phyloP scores from a whole-genome alignment of 2,888 invertebrate species.

The Polietes domitor region DNA sequence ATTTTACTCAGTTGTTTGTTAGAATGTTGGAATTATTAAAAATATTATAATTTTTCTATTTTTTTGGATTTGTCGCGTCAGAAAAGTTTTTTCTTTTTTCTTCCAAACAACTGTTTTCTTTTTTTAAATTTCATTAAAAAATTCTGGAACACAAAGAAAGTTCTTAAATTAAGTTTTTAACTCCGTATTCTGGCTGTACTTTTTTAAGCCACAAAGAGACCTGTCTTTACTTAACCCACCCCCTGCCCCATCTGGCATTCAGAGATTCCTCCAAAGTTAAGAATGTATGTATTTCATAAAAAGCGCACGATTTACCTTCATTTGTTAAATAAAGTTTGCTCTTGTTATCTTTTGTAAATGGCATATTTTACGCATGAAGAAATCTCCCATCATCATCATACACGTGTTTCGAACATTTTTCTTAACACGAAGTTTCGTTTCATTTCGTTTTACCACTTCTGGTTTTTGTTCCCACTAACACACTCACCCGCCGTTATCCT shows the following conservation, averaged over 20 bases:
- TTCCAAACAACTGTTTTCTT: too few relatives aligned
- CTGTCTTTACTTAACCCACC: too few relatives aligned
- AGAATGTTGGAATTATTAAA: too few relatives aligned
- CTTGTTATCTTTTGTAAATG: background rate
- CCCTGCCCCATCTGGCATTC: background rate
- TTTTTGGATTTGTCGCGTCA: too few relatives aligned
- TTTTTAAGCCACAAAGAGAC: too few relatives aligned
- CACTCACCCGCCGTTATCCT: conserved; percentile 1
- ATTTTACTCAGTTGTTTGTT: too few relatives aligned
- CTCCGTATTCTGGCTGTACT: too few relatives aligned
- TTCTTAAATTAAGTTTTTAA: too few relatives aligned
- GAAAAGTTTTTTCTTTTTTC: too few relatives aligned
- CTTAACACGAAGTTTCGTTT: conserved; percentile 3
- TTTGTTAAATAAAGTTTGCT: background rate
- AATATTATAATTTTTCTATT: too few relatives aligned
- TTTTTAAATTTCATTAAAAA: too few relatives aligned
- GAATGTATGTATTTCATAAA: background rate
- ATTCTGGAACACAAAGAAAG: too few relatives aligned
- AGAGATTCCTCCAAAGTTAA: background rate
- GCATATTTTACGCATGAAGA: background rate
- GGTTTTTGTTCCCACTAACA: background rate
- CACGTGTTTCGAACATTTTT: conserved; percentile 11
- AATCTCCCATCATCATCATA: background rate
- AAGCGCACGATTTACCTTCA: background rate
- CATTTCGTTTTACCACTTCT: background rate